phyloP scores from a whole-genome alignment of 2,888 invertebrate genomes.

The Polyommatus icarus region DNA sequence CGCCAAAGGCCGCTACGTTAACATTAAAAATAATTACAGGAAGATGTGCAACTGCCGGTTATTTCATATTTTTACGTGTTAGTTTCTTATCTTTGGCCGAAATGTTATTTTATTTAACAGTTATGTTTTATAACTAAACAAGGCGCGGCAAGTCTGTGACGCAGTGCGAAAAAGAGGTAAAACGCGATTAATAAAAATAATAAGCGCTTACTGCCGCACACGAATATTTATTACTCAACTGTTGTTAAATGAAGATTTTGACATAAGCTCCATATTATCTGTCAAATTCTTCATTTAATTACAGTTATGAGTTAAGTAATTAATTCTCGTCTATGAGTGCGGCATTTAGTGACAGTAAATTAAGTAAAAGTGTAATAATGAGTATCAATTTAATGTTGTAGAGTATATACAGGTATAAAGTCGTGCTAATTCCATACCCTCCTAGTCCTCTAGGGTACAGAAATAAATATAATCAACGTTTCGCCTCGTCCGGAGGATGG shows the following conservation, averaged over 20 bases:
- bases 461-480: constrained; percentile 21
- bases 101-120: constrained; percentile 18
- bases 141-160: neutral
- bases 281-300: neutral
- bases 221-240: too few species aligned
- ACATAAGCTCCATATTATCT: neutral
- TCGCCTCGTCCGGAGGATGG: neutral
- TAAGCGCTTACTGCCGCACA: too few species aligned
- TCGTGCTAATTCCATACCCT: neutral
- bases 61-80: constrained; percentile 38
- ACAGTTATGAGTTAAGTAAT: too few species aligned
- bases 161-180: neutral
- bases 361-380: neutral
- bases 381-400: neutral
- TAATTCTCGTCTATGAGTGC: too few species aligned
- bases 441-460: neutral
- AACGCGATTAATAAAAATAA: neutral
- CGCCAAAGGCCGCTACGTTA: constrained; percentile 46
- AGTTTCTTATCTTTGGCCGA: constrained; percentile 34
- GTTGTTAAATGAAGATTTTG: too few species aligned
- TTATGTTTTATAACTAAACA: neutral
- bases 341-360: neutral
- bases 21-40: constrained; percentile 44
- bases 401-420: neutral
- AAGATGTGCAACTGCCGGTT: constrained; percentile 48